Percentiles rank a stretch among this genome's conserved stretches.
Conservation (phyloP, 37 sponge, comb jelly and placozoan genomes). For the Hexactinellida sp. region DNA sequence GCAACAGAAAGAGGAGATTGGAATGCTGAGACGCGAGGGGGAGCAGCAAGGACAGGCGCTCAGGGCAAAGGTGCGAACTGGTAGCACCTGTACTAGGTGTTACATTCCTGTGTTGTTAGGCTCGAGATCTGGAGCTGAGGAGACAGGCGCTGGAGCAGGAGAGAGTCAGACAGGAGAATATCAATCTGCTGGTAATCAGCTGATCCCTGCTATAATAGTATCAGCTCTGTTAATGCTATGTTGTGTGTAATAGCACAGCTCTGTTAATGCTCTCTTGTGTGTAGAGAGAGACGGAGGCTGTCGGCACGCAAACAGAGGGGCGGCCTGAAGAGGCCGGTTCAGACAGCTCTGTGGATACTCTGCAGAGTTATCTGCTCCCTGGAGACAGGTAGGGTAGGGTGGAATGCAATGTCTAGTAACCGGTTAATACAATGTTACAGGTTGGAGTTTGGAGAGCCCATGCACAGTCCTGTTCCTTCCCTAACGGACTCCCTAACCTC, state of each 20-base stretch:
- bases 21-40: background rate
- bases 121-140: background rate
- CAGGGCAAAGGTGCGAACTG: background rate
- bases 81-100: background rate
- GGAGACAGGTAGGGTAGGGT: no score
- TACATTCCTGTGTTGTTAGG: background rate
- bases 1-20: background rate
- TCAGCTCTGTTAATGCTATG: no score
- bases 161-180: background rate
- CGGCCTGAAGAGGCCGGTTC: background rate
- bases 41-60: background rate
- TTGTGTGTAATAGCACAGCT: no score
- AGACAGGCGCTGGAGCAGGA: background rate
- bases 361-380: background rate
- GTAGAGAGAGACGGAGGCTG: background rate
- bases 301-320: background rate
- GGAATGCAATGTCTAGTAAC: no score
- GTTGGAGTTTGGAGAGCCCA: no score
- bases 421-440: no score
- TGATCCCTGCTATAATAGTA: no score
- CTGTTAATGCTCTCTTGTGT: no score
- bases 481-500: background rate
- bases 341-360: background rate
- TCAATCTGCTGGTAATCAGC: background rate
- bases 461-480: background rate